Conservation (phyloP, 2,113 vertebrate genomes). For the Alosa alosa region DNA sequence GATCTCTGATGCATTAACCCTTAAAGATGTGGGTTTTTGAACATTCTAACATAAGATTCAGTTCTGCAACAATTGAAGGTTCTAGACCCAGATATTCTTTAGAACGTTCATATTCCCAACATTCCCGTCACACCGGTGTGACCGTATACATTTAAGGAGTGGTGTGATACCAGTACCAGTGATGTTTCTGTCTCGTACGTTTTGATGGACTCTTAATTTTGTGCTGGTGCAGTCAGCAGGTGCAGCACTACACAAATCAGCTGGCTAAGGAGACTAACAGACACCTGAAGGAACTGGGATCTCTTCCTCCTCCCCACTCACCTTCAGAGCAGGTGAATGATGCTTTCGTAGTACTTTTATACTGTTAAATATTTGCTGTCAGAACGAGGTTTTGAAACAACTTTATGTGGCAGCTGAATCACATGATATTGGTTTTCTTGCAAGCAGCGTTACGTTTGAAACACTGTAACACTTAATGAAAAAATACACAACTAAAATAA, state of each 20-base stretch:
- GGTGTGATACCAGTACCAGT: neutral
- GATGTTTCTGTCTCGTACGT: neutral
- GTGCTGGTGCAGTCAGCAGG: slow-evolving; percentile 73
- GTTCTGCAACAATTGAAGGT: no score
- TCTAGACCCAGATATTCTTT: no score
- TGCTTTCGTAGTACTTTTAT: neutral
- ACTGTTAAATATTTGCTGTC: neutral
- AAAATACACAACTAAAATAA: no score
- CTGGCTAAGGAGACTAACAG: slow-evolving; percentile 89
- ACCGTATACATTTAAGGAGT: neutral
- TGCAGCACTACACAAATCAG: slow-evolving; percentile 85
- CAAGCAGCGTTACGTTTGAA: no score
- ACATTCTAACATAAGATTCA: no score
- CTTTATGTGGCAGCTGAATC: neutral
- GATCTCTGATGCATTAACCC: neutral
- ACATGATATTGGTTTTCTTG: no score
- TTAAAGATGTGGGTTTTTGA: no score
- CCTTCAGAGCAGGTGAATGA: slow-evolving; percentile 80
- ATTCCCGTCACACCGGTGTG: no score
- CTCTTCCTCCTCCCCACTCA: slow-evolving; percentile 75
- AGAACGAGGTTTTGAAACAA: neutral
- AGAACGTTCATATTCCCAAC: no score
- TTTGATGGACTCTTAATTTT: neutral
- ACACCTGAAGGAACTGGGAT: slow-evolving; percentile 82
- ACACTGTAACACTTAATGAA: no score